Evolutionary conservation across 2,113 vertebrate genomes (phyloP).

Genomic region (Sciurus niger): DNA sequence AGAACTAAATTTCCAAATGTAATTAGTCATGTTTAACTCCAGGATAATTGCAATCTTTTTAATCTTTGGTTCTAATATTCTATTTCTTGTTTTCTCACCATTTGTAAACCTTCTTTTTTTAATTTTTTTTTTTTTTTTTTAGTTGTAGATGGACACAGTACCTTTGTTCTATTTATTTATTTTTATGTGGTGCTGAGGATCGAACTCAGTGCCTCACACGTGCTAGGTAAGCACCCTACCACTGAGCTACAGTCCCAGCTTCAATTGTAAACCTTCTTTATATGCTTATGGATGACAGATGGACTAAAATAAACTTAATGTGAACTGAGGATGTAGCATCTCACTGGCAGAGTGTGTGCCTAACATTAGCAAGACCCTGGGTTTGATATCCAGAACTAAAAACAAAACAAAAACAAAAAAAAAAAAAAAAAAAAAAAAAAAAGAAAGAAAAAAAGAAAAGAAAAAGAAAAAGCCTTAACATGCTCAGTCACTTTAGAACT

Average conservation of each 20-base stretch:
- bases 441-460: no score
- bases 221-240: no score
- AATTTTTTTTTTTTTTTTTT: no score
- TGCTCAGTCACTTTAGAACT: constrained; percentile 24
- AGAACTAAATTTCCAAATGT: constrained; percentile 64
- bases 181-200: no score
- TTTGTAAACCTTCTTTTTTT: background rate
- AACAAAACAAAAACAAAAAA: background rate
- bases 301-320: constrained; percentile 45
- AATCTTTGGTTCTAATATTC: constrained; percentile 18
- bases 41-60: constrained; percentile 6
- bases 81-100: constrained; percentile 40
- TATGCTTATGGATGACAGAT: constrained; percentile 1
- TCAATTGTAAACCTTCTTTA: constrained; percentile 6
- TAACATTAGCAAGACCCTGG: background rate
- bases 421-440: no score
- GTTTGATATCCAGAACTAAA: background rate
- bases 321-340: background rate
- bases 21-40: constrained; percentile 7
- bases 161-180: no score
- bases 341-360: background rate
- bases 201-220: no score
- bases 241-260: no score
- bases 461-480: background rate
- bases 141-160: no score